These are phyloP conservation scores for Morus bassanus DNA, from an alignment of 2,797 vertebrate genomes.

Conservation along the genomic window DNA sequence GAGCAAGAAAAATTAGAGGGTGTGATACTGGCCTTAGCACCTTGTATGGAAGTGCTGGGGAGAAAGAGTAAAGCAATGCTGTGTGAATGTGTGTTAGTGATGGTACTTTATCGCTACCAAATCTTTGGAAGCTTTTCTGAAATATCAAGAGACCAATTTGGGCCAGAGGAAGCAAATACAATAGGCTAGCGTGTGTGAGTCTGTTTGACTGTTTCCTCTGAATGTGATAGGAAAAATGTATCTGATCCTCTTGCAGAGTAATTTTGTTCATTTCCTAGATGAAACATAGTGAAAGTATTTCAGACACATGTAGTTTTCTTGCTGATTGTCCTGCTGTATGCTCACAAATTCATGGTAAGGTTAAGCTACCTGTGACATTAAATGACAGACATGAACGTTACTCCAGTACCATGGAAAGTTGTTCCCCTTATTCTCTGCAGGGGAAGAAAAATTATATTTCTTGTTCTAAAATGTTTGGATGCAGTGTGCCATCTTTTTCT, in stretches of 20 bases:
- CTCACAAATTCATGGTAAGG: neutral
- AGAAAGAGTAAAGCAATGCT: neutral
- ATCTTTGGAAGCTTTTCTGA: neutral
- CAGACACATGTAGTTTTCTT: neutral
- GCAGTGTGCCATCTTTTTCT: neutral
- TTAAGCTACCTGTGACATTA: neutral
- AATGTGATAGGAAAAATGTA: neutral
- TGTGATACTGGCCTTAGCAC: neutral
- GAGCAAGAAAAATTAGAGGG: neutral
- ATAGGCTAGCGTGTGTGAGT: neutral
- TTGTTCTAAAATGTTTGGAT: neutral
- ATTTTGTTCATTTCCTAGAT: neutral
- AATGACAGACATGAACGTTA: rapidly evolving
- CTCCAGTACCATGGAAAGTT: neutral
- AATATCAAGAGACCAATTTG: neutral
- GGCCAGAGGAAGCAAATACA: neutral
- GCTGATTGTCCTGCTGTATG: neutral
- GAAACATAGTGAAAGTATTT: neutral
- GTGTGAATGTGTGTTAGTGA: neutral
- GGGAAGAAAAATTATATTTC: neutral
- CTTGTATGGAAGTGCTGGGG: neutral
- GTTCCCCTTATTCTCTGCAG: neutral
- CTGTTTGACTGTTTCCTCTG: neutral
- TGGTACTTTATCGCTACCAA: neutral
- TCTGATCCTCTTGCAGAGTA: neutral